A percentile compares a stretch with the other conserved stretches of the same genome.
Conservation (phyloP, 2,797 vertebrate species). For the Mareca strepera region DNA sequence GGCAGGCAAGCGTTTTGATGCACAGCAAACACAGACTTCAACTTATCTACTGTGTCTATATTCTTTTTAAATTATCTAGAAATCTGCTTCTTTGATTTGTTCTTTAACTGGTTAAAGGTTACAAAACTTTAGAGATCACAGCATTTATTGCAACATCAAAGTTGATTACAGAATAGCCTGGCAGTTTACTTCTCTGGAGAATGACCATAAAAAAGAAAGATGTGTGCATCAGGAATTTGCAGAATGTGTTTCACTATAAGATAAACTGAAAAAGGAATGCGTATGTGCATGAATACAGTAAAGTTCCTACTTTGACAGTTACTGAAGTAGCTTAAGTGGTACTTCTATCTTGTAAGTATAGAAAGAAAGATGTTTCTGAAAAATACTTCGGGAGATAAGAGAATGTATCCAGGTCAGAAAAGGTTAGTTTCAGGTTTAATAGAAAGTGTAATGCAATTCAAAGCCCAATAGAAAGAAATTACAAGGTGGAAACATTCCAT, state of each 20-base stretch:
- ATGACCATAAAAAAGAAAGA: conserved; percentile 74
- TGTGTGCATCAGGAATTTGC: conserved; percentile 46
- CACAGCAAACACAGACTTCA: conserved; percentile 28
- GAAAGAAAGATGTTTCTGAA: neutral
- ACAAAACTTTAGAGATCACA: conserved; percentile 60
- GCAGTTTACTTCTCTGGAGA: conserved; percentile 54
- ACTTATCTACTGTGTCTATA: conserved; percentile 44
- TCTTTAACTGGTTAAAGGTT: conserved; percentile 63
- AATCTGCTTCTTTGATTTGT: conserved; percentile 50
- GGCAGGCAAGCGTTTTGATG: neutral
- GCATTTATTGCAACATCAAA: conserved; percentile 66
- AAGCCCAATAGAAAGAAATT: conserved; percentile 13
- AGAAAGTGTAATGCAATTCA: conserved; percentile 19
- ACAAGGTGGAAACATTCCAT: neutral
- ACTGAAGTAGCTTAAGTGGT: neutral
- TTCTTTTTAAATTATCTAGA: conserved; percentile 32
- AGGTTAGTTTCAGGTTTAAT: conserved; percentile 16
- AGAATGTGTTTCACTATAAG: conserved; percentile 54
- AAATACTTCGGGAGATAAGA: neutral
- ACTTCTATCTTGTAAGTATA: neutral
- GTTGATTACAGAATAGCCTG: conserved; percentile 61
- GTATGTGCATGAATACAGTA: neutral
- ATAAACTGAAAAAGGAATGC: conserved; percentile 69
- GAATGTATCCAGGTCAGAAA: neutral
- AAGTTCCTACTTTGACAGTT: conserved; percentile 22